Evolutionary conservation across 2,888 invertebrate genomes (phyloP).

Genomic region (Cyaniris semiargus): DNA sequence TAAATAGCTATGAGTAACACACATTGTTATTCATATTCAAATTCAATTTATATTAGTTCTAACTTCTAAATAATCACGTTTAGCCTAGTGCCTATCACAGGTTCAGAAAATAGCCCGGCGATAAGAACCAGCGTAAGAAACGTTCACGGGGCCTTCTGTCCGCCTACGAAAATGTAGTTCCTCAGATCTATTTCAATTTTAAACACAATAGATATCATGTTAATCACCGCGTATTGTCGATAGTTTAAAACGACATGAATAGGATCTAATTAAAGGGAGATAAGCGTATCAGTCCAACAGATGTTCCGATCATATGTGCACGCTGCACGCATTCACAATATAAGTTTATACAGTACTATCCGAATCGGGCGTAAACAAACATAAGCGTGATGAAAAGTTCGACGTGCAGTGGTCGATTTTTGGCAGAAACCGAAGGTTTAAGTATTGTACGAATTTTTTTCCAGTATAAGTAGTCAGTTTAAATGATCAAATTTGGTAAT

Average conservation of each 20-base stretch:
- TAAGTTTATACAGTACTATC: background rate
- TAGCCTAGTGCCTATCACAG: too few relatives aligned
- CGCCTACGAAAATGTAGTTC: background rate
- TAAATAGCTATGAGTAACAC: too few relatives aligned
- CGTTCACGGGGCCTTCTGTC: background rate
- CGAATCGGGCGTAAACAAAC: background rate
- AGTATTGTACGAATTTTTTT: background rate
- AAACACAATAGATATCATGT: background rate
- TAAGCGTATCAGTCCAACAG: conserved; percentile 62
- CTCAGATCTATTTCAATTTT: background rate
- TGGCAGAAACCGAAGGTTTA: background rate
- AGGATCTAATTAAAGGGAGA: conserved; percentile 72
- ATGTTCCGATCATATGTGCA: conserved; percentile 60
- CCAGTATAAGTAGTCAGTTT: background rate
- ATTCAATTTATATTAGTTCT: too few relatives aligned
- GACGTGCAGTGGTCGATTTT: background rate
- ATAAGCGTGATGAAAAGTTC: background rate
- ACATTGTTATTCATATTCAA: too few relatives aligned
- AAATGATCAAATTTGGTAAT: background rate
- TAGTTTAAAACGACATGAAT: conserved; percentile 65
- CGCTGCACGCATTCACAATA: background rate
- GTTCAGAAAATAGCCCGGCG: background rate
- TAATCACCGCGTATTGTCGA: conserved; percentile 42
- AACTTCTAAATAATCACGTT: too few relatives aligned
- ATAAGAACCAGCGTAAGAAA: background rate